Conservation (phyloP, 2,888 invertebrate genomes). For the Hirtodrosophila trivittata region DNA sequence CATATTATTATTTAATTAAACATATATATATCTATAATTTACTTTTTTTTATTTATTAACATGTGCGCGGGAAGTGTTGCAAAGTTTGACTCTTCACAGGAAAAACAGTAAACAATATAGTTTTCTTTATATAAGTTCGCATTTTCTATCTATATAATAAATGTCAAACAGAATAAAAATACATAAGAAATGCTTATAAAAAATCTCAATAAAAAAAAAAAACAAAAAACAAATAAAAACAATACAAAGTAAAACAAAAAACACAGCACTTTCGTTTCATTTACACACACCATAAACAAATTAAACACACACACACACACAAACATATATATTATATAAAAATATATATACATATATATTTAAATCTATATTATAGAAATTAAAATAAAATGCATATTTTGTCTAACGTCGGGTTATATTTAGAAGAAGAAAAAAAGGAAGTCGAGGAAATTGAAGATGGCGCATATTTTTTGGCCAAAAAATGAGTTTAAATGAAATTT, state of each 20-base stretch:
- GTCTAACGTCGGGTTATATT: constrained; percentile 74
- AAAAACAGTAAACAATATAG: constrained; percentile 19
- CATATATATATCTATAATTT: constrained; percentile 45
- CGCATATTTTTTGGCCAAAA: constrained; percentile 46
- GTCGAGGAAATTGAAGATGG: constrained; percentile 22
- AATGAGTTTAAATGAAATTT: constrained; percentile 54
- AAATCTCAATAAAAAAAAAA: constrained; percentile 26
- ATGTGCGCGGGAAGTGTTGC: constrained; percentile 9
- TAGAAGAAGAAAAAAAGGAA: constrained; percentile 37
- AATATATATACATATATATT: constrained; percentile 26
- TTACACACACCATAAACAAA: constrained; percentile 48
- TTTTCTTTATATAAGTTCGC: constrained; percentile 62
- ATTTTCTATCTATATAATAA: constrained; percentile 69
- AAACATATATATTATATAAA: constrained; percentile 37
- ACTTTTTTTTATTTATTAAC: constrained; percentile 45
- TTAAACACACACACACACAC: constrained; percentile 30
- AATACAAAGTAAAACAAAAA: constrained; percentile 56
- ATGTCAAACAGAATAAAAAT: constrained; percentile 66
- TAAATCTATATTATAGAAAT: constrained; percentile 49
- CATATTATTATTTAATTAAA: constrained; percentile 35
- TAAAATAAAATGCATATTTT: constrained; percentile 65
- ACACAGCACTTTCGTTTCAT: constrained; percentile 61
- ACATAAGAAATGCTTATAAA: constrained; percentile 66
- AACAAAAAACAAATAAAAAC: constrained; percentile 40
- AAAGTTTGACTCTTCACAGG: constrained; percentile 23